A percentile compares a stretch with the other conserved stretches of the same genome.
These are phyloP conservation scores for Eubasilissa regina DNA, from an alignment of 1,140 invertebrate genomes.

Conservation along the genomic window DNA sequence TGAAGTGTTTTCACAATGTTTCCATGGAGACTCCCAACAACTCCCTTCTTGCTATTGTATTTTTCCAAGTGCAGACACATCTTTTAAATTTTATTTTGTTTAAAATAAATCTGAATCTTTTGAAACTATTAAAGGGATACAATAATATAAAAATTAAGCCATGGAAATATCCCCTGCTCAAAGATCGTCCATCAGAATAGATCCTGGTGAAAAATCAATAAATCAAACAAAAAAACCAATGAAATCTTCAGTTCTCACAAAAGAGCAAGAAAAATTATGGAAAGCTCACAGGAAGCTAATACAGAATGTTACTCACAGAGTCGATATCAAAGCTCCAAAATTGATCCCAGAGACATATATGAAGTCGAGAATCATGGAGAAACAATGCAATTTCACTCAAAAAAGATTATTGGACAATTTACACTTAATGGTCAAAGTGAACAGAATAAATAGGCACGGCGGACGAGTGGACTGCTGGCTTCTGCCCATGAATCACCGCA, in stretches of 20 bases:
- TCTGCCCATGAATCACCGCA: background rate
- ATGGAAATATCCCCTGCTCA: too few relatives aligned
- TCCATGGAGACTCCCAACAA: too few relatives aligned
- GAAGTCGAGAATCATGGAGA: slow-evolving; percentile 31
- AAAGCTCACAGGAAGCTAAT: slow-evolving; percentile 7
- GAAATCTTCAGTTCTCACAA: slow-evolving; percentile 16
- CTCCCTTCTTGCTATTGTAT: too few relatives aligned
- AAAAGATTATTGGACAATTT: slow-evolving; percentile 4
- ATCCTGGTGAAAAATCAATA: background rate
- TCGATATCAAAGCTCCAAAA: slow-evolving; percentile 17
- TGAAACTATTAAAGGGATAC: too few relatives aligned
- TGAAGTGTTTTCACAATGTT: too few relatives aligned
- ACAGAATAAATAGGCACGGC: slow-evolving; percentile 23
- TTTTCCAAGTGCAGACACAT: too few relatives aligned
- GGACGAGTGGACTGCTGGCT: slow-evolving; percentile 41
- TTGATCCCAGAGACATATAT: slow-evolving; percentile 38
- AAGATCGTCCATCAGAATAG: too few relatives aligned
- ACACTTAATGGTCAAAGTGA: slow-evolving; percentile 11
- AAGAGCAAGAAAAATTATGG: slow-evolving; percentile 8
- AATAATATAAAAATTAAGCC: too few relatives aligned
- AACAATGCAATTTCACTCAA: slow-evolving; percentile 4
- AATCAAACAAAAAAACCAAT: background rate
- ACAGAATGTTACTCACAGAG: background rate
- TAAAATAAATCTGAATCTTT: too few relatives aligned
- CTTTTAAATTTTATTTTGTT: too few relatives aligned